phyloP scores from a whole-genome alignment of 2,888 invertebrate species.

The Machimus atricapillus region DNA sequence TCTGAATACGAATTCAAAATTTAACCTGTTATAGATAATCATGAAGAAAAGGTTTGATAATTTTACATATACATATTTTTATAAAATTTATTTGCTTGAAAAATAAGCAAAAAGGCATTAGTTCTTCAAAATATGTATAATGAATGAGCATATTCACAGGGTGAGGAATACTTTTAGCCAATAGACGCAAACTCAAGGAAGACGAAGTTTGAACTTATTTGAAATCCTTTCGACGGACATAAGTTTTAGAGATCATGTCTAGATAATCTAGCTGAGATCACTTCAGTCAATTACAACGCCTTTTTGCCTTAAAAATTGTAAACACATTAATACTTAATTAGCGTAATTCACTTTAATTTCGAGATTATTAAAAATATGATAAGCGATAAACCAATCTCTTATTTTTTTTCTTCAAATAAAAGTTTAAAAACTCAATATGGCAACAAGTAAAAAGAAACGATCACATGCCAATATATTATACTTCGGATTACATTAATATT shows the following conservation, averaged over 20 bases:
- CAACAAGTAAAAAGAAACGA: neutral
- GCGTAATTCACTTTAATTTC: neutral
- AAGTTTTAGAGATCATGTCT: neutral
- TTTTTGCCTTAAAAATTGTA: neutral
- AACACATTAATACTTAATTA: neutral
- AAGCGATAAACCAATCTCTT: neutral
- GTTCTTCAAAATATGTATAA: neutral
- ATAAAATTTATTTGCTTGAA: neutral
- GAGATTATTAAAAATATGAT: neutral
- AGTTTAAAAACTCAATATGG: neutral
- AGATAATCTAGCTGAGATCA: neutral
- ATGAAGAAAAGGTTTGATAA: neutral
- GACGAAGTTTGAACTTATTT: neutral
- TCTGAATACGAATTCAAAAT: neutral
- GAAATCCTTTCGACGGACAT: neutral
- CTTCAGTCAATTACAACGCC: neutral
- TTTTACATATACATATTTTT: neutral
- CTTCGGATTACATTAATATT: neutral
- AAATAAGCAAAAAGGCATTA: neutral
- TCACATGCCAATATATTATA: neutral
- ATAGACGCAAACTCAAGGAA: neutral
- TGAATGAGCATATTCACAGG: neutral
- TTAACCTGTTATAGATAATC: neutral
- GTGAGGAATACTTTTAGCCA: neutral
- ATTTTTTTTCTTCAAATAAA: neutral